Evolutionary conservation across 2,888 invertebrate species (phyloP).

Genomic region (Scaptodrosophila latifasciaeformis): DNA sequence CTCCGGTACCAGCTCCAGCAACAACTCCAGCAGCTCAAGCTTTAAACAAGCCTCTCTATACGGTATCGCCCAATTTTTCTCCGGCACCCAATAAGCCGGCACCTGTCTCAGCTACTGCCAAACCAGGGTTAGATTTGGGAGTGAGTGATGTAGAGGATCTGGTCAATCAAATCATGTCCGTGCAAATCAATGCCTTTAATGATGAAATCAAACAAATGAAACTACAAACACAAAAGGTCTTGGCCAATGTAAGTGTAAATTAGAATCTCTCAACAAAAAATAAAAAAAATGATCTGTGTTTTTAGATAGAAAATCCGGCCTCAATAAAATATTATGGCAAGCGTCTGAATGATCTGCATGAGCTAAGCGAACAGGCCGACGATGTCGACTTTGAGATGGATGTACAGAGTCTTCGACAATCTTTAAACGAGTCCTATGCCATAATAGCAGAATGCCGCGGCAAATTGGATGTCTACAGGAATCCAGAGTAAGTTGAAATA

Average conservation of each 20-base stretch:
- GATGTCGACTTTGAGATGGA: conserved; percentile 81
- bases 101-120: background rate
- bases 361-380: conserved; percentile 79
- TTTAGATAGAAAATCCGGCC: conserved; percentile 77
- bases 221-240: conserved; percentile 76
- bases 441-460: conserved; percentile 73
- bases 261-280: background rate
- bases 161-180: conserved; percentile 79
- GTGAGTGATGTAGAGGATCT: conserved; percentile 65
- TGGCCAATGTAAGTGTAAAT: conserved; percentile 49
- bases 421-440: conserved; percentile 75
- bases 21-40: conserved; percentile 1
- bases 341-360: conserved; percentile 77
- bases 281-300: background rate
- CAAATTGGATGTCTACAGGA: conserved; percentile 69
- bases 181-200: conserved; percentile 81
- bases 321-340: conserved; percentile 77
- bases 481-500: conserved; percentile 68
- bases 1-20: conserved; percentile 4
- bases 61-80: conserved; percentile 64
- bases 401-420: conserved; percentile 76
- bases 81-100: conserved; percentile 28
- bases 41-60: conserved; percentile 63
- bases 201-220: conserved; percentile 80
- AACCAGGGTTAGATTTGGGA: too few relatives aligned